Conservation (phyloP, 2,113 vertebrate species). For the Tricholaema leucomelas region DNA sequence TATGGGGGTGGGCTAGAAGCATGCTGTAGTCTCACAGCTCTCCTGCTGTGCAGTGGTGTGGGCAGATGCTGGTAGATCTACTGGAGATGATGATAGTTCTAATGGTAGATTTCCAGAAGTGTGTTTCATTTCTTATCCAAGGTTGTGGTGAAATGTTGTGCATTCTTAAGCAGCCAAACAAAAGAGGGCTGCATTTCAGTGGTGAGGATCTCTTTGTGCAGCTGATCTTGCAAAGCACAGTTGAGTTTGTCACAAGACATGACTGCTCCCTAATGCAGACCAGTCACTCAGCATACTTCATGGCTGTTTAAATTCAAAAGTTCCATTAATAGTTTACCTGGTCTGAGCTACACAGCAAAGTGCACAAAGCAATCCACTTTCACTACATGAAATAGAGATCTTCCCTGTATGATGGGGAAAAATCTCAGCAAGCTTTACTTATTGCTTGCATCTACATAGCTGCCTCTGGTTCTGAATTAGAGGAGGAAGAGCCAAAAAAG, state of each 20-base stretch:
- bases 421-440: background rate
- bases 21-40: background rate
- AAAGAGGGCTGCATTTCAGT: background rate
- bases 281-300: background rate
- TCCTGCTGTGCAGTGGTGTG: background rate
- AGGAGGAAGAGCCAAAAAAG: background rate
- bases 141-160: background rate
- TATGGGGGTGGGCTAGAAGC: background rate
- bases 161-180: background rate
- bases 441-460: background rate
- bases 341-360: background rate
- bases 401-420: background rate
- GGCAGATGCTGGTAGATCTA: background rate
- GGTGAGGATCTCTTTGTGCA: background rate
- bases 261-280: background rate
- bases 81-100: background rate
- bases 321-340: background rate
- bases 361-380: background rate
- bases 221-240: background rate
- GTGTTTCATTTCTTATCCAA: background rate
- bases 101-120: background rate
- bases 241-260: accelerated
- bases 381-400: background rate
- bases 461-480: background rate
- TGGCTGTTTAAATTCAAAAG: background rate